These are phyloP conservation scores for Gerris buenoi DNA, from an alignment of 1,140 invertebrate genomes.

Conservation along the genomic window DNA sequence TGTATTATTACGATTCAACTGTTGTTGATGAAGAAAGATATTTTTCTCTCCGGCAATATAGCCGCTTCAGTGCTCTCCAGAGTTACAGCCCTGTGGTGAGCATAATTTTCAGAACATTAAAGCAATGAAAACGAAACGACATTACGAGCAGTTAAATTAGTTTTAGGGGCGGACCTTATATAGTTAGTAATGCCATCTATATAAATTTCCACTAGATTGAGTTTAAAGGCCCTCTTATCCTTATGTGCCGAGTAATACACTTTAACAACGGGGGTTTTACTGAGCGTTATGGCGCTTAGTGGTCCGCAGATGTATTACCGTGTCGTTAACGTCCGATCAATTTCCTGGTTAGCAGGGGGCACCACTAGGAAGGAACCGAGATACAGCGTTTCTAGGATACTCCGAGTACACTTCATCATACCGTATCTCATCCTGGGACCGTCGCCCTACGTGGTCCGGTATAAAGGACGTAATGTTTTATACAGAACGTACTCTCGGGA, in stretches of 20 bases:
- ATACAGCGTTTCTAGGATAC: not conserved
- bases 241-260: not conserved
- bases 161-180: too few relatives aligned
- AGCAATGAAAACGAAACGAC: too few relatives aligned
- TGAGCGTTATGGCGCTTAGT: too few relatives aligned
- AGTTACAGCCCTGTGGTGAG: too few relatives aligned
- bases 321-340: not conserved
- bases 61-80: too few relatives aligned
- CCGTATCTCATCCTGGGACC: not conserved
- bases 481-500: not conserved
- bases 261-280: not conserved
- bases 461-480: not conserved
- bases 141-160: too few relatives aligned
- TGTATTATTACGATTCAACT: too few relatives aligned
- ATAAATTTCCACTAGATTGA: not conserved
- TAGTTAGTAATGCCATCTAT: too few relatives aligned
- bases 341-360: not conserved
- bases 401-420: not conserved
- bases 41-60: too few relatives aligned
- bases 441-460: not conserved
- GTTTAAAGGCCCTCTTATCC: not conserved
- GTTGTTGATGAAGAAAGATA: too few relatives aligned
- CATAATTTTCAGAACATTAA: too few relatives aligned
- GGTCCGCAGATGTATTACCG: not conserved
- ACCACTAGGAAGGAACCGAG: not conserved